Base-by-base conservation (phyloP, 53 echinoderm and acorn worm species). In the Arbacia lixula region DNA sequence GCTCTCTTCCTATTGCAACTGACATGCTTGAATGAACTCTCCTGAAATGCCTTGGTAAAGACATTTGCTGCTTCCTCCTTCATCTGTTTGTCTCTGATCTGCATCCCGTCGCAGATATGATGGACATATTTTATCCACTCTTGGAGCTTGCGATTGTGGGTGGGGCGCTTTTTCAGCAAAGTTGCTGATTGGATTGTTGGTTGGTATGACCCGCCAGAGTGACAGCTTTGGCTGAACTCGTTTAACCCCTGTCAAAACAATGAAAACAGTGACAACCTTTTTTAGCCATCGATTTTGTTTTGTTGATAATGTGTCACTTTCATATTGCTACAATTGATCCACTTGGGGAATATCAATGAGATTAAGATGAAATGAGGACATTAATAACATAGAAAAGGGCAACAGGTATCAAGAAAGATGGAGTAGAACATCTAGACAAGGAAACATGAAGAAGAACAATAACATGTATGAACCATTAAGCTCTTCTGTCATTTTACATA, bases 31-130 rank as follows among this genome's bases (percentile, higher is more conserved):
- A 77, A 77, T 20, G 12, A 40, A 0, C 2, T 21, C 17, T 19
- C 28, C 40, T 64, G 14, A 29, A 63, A 63, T 9, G 82, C 82
- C 28, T 30, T 42, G 17, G 39, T 64, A 49, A 81, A 63, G 33
- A 81, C 2, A 6, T 30, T 41, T 2, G 27, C 49, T 16, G 82
- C 82, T n/a, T 81, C 82, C 17, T 42, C 63, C 12, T 81, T 62
- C 82, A 81, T 81, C 82, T 81, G 6, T 11, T 63, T 49, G 34
- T 63, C 32, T 3, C 41, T 16, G 30, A 81, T 63, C 64, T 81
- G 64, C 82, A 81, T 61, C 28, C 52, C 6, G 31, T 81, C 64
- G 46, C 62, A 81, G 5, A 81, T 26, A 6, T 30, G 19, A 0
- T 43, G 1, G 19, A 63, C 32, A 14, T 46, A 81, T 26, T 81